Conservation (phyloP, 2,888 invertebrate genomes). For the Pollenia labialis region DNA sequence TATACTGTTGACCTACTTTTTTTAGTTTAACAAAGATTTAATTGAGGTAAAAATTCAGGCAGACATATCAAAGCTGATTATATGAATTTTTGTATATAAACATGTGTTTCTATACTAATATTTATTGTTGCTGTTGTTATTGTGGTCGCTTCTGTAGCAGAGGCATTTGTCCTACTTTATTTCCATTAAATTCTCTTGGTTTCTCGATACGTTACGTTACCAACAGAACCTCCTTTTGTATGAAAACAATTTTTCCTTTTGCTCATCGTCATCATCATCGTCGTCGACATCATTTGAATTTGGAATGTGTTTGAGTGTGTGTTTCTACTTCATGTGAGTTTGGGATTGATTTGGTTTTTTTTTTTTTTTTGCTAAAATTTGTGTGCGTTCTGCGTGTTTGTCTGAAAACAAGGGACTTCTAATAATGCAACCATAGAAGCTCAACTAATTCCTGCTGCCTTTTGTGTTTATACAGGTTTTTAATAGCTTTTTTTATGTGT, state of each 20-base stretch:
- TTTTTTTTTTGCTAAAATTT: background rate
- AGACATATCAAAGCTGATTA: no score
- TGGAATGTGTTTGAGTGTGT: background rate
- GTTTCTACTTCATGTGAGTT: background rate
- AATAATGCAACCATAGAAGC: no score
- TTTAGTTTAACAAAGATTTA: background rate
- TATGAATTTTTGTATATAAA: no score
- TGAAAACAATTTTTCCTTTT: background rate
- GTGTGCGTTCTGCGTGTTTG: background rate
- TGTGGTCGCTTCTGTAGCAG: background rate
- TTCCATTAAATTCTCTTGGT: background rate
- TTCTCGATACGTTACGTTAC: no score
- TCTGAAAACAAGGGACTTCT: background rate
- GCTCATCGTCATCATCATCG: background rate
- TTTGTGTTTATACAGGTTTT: background rate
- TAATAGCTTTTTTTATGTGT: no score
- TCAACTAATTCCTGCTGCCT: background rate
- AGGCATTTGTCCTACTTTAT: background rate
- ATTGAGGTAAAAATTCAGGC: constrained; percentile 1
- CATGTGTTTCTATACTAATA: no score
- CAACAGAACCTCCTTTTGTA: no score
- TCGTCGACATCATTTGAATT: background rate
- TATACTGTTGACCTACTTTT: constrained; percentile 27
- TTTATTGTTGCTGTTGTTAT: background rate
- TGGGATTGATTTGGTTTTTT: background rate